Percentiles rank a stretch among this genome's conserved stretches.
phyloP scores from a whole-genome alignment of 2,888 invertebrate genomes.

The Biston betularia region DNA sequence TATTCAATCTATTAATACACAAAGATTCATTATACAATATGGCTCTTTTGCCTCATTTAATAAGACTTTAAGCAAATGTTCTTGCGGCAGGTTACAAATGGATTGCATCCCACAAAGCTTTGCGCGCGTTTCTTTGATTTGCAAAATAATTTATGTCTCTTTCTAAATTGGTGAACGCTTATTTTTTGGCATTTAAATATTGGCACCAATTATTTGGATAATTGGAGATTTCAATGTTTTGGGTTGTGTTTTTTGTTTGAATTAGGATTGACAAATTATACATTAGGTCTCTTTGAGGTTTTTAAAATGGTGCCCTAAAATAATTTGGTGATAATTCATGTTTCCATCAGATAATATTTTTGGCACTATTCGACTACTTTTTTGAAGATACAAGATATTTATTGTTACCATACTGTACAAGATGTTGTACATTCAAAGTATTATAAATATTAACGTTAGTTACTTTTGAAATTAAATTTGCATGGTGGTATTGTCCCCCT shows the following conservation, averaged over 20 bases:
- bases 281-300: not conserved
- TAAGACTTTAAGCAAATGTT: constrained; percentile 7
- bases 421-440: too few species aligned
- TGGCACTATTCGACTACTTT: too few species aligned
- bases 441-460: too few species aligned
- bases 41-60: not conserved
- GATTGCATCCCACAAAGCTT: constrained; percentile 46
- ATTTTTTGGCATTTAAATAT: constrained; percentile 51
- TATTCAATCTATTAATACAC: constrained; percentile 21
- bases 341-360: not conserved
- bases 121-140: constrained; percentile 56
- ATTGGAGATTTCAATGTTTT: constrained; percentile 46
- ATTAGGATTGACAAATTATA: constrained; percentile 25
- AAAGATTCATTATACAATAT: constrained; percentile 22
- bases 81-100: constrained; percentile 35
- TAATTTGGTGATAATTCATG: not conserved
- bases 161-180: constrained; percentile 54
- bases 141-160: constrained; percentile 57
- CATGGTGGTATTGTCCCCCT: too few species aligned
- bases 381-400: too few species aligned
- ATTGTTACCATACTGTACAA: too few species aligned
- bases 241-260: constrained; percentile 22
- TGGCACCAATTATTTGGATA: constrained; percentile 33
- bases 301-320: not conserved
- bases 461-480: too few species aligned